phyloP scores from a whole-genome alignment of 2,888 invertebrate species.

The Orthosia gracilis region DNA sequence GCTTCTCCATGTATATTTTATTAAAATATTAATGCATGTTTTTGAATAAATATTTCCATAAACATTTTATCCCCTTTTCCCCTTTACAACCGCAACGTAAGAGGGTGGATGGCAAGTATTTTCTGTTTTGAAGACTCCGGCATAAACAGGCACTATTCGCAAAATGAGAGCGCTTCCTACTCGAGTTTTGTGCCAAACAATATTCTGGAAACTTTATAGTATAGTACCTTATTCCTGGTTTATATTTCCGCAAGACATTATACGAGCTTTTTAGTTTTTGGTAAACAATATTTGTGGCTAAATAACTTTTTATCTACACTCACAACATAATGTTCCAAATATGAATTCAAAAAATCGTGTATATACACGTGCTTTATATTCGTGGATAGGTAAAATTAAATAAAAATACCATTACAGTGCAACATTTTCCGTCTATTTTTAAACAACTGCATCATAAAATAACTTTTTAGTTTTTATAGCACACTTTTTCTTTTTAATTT shows the following conservation, averaged over 20 bases:
- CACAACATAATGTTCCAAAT: too few species aligned
- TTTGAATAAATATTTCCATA: conserved; percentile 69
- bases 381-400: too few species aligned
- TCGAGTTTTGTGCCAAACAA: conserved; percentile 76
- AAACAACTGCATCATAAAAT: too few species aligned
- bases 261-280: conserved; percentile 60
- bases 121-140: conserved; percentile 74
- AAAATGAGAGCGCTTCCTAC: conserved; percentile 70
- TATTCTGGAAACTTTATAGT: conserved; percentile 74
- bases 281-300: conserved; percentile 34
- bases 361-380: too few species aligned
- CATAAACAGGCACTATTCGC: conserved; percentile 76
- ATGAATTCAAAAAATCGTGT: too few species aligned
- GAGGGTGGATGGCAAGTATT: conserved; percentile 76
- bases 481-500: too few species aligned
- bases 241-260: conserved; percentile 69
- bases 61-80: conserved; percentile 67
- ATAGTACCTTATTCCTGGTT: conserved; percentile 65
- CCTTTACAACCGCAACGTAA: conserved; percentile 62
- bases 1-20: conserved; percentile 54
- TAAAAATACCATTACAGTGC: too few species aligned
- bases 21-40: conserved; percentile 66
- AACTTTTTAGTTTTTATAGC: too few species aligned
- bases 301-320: too few species aligned
- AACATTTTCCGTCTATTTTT: too few species aligned